These are phyloP conservation scores for Cryptosula pallasiana DNA, from an alignment of 2,888 invertebrate species.

Conservation along the genomic window DNA sequence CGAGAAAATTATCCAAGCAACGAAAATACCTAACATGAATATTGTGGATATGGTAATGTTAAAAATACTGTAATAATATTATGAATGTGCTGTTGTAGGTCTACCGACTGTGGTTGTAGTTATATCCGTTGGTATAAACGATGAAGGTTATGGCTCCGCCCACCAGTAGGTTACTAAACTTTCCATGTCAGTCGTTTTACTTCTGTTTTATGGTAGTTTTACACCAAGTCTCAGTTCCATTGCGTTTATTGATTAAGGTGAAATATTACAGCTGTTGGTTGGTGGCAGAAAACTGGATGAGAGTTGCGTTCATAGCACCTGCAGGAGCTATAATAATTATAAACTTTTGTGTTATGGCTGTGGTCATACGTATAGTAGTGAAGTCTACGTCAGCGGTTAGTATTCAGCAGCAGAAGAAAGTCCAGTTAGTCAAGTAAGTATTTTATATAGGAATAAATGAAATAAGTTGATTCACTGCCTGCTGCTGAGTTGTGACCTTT, in stretches of 20 bases:
- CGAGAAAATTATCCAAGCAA: too few species aligned
- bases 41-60: too few species aligned
- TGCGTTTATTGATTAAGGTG: too few species aligned
- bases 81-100: too few species aligned
- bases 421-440: constrained; percentile 1
- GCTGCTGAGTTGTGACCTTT: too few species aligned
- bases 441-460: too few species aligned
- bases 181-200: too few species aligned
- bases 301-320: constrained; percentile 13
- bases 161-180: constrained; percentile 24
- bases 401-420: not conserved
- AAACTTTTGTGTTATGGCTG: constrained; percentile 14
- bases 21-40: too few species aligned
- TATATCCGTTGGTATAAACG: constrained; percentile 20
- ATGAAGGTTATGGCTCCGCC: constrained; percentile 24
- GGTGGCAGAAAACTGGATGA: not conserved
- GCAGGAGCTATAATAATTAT: constrained; percentile 9
- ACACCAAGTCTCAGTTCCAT: too few species aligned
- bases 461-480: too few species aligned
- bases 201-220: too few species aligned
- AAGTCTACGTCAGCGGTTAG: constrained; percentile 26
- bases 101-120: constrained; percentile 7
- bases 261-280: constrained; percentile 25
- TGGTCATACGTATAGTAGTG: constrained; percentile 33
- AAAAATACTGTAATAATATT: too few species aligned